A percentile compares a stretch with the other conserved stretches of the same genome.
Conservation (phyloP, 2,888 invertebrate genomes). For the Melinopterus prodromus region DNA sequence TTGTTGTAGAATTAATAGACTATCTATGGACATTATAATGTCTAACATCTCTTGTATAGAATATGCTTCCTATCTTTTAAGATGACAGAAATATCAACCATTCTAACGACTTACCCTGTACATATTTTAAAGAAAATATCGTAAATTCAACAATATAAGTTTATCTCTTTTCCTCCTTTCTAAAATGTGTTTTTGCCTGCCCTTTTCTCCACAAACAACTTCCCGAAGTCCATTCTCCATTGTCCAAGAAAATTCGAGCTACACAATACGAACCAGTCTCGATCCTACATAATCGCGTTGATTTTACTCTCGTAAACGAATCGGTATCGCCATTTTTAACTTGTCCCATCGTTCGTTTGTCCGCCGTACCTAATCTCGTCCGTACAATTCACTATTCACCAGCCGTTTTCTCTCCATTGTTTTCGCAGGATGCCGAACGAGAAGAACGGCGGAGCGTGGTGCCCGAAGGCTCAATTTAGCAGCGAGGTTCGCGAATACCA, state of each 20-base stretch:
- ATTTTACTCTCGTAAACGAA: not conserved
- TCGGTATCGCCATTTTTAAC: not conserved
- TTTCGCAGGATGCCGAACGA: conserved; percentile 81
- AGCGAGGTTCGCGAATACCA: conserved; percentile 81
- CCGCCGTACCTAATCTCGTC: conserved; percentile 14
- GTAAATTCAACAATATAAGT: no score
- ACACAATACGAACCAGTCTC: not conserved
- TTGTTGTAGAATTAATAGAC: no score
- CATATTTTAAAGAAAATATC: no score
- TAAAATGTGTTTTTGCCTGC: no score
- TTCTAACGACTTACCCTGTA: no score
- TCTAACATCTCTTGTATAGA: no score
- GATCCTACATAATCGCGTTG: not conserved
- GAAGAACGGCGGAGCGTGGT: conserved; percentile 92
- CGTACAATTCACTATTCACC: not conserved
- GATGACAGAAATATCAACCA: no score
- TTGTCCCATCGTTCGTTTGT: not conserved
- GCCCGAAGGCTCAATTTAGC: conserved; percentile 83
- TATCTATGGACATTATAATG: no score
- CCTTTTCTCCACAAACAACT: no score
- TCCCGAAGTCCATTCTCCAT: not conserved
- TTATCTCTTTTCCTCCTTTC: no score
- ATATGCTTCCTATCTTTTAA: no score
- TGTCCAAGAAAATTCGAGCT: not conserved
- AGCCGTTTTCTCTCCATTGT: conserved; percentile 12